A percentile compares a stretch with the other conserved stretches of the same genome.
These are phyloP conservation scores for Brachionus calyciflorus DNA, from an alignment of 1,140 invertebrate genomes.

Conservation along the genomic window DNA sequence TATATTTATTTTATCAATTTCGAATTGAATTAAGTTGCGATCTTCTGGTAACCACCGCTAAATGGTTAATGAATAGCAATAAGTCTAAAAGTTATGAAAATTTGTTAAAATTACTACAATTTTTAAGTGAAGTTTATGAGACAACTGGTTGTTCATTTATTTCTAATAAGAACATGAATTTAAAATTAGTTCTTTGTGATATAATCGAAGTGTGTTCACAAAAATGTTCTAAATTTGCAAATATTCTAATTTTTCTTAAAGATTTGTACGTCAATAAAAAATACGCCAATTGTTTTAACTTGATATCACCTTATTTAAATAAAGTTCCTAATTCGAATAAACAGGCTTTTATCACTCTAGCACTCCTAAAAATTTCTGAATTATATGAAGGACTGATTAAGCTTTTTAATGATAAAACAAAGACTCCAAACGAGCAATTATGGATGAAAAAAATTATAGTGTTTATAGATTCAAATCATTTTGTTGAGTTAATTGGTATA, in stretches of 20 bases:
- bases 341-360: neutral
- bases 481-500: neutral
- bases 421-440: neutral
- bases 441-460: constrained; percentile 24
- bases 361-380: neutral
- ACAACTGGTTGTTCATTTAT: neutral
- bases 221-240: neutral
- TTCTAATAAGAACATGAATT: neutral
- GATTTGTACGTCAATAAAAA: constrained; percentile 17
- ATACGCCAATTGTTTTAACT: neutral
- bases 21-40: neutral
- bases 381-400: neutral
- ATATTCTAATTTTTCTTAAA: neutral
- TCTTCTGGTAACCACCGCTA: neutral
- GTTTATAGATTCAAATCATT: constrained; percentile 2
- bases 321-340: neutral
- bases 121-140: neutral
- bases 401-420: neutral
- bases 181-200: neutral
- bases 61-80: neutral
- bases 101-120: neutral
- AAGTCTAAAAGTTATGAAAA: neutral
- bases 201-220: neutral
- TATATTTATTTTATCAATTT: neutral
- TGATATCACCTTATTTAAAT: neutral